These are phyloP conservation scores for Strigamia maritima DNA, from an alignment of 2,888 invertebrate species.

Conservation along the genomic window DNA sequence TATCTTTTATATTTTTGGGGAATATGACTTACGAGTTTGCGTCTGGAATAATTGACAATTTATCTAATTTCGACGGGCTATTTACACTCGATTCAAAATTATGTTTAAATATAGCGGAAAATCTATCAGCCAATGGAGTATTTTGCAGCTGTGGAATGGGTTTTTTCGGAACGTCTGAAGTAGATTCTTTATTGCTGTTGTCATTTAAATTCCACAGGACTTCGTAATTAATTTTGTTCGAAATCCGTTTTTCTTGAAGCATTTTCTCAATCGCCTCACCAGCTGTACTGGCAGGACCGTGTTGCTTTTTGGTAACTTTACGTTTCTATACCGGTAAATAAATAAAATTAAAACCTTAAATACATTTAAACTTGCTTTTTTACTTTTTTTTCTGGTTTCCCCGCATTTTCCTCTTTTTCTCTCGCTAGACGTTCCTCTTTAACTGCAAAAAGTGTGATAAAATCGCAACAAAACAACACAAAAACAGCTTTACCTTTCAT, in stretches of 20 bases:
- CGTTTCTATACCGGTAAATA: slow-evolving; percentile 45
- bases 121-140: not conserved
- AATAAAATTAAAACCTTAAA: not conserved
- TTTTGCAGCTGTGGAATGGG: not conserved
- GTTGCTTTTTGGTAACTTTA: slow-evolving; percentile 44
- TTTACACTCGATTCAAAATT: not conserved
- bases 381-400: slow-evolving; percentile 69
- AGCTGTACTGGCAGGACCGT: slow-evolving; percentile 52
- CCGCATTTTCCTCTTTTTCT: slow-evolving; percentile 73
- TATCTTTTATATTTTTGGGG: not conserved
- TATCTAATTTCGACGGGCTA: not conserved
- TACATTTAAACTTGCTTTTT: not conserved
- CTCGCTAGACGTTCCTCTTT: slow-evolving; percentile 76
- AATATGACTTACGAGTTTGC: not conserved
- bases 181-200: not conserved
- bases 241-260: slow-evolving; percentile 91
- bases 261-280: slow-evolving; percentile 96
- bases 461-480: not conserved
- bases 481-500: slow-evolving; percentile 63
- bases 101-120: not conserved
- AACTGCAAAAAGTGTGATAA: slow-evolving; percentile 53
- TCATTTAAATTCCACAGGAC: slow-evolving; percentile 76
- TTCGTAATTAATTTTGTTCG: slow-evolving; percentile 96
- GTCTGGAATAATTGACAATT: not conserved
- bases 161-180: not conserved